These are phyloP conservation scores for Blastobasis lacticolella DNA, from an alignment of 2,888 invertebrate genomes.

Conservation along the genomic window DNA sequence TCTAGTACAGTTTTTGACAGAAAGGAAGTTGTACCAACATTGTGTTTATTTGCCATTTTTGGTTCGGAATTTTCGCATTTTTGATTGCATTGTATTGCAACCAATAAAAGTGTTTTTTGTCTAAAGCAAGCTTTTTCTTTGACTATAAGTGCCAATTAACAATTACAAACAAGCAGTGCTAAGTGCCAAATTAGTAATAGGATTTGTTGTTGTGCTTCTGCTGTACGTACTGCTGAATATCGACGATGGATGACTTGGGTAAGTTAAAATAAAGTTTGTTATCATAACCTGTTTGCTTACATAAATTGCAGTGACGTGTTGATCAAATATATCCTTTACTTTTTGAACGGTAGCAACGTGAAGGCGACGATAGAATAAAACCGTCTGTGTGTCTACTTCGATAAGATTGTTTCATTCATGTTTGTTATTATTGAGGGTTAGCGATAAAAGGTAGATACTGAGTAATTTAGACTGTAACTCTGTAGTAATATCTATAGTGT, in stretches of 20 bases:
- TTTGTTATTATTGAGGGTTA: no score
- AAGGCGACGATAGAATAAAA: no score
- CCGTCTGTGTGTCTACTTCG: no score
- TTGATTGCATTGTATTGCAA: slow-evolving; percentile 25
- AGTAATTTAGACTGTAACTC: no score
- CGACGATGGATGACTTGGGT: slow-evolving; percentile 68
- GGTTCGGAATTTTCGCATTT: slow-evolving; percentile 35
- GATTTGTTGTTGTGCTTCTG: slow-evolving; percentile 1
- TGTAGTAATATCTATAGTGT: no score
- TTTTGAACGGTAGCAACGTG: slow-evolving; percentile 25
- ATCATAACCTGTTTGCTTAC: slow-evolving; percentile 61
- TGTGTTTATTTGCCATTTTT: slow-evolving; percentile 38
- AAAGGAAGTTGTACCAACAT: slow-evolving; percentile 30
- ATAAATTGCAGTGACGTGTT: slow-evolving; percentile 40
- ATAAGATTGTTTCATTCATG: no score
- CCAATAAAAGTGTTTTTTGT: slow-evolving; percentile 24
- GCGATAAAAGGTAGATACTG: no score
- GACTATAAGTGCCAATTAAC: slow-evolving; percentile 20
- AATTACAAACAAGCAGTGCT: slow-evolving; percentile 15
- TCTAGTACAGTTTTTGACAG: slow-evolving; percentile 15
- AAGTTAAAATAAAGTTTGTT: slow-evolving; percentile 40
- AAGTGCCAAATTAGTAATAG: slow-evolving; percentile 10
- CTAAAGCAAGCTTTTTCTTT: slow-evolving; percentile 14
- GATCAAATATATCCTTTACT: slow-evolving; percentile 26
- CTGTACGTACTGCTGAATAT: slow-evolving; percentile 10